phyloP scores from a whole-genome alignment of 2,113 vertebrate genomes.

The Crotalus horridus region DNA sequence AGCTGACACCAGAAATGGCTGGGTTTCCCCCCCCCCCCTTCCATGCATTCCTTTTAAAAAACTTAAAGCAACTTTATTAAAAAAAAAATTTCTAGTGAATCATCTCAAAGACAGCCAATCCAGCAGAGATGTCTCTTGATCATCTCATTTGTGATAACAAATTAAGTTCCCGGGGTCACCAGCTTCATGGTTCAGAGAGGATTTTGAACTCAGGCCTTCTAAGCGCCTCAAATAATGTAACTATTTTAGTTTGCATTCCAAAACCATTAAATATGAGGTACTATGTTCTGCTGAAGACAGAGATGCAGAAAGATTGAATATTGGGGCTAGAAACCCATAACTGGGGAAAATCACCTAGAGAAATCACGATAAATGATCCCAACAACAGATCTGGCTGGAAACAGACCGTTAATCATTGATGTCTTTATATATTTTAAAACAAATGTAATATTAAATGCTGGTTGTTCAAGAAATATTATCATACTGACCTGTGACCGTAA shows the following conservation, averaged over 20 bases:
- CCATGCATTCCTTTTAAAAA: neutral
- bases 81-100: neutral
- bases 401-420: neutral
- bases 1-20: neutral
- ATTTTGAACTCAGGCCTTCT: neutral
- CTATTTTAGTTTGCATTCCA: neutral
- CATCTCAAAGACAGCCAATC: neutral
- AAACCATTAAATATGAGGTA: neutral
- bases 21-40: neutral
- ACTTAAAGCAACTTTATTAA: neutral
- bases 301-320: neutral
- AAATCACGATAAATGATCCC: neutral
- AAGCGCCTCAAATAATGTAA: neutral
- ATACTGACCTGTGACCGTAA: neutral
- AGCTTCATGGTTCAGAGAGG: neutral
- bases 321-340: neutral
- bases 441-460: neutral
- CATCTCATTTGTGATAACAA: neutral
- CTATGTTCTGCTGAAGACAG: neutral
- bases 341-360: neutral
- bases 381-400: neutral
- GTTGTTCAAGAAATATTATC: neutral
- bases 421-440: neutral
- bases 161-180: neutral
- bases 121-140: neutral